Percentiles rank a stretch among this genome's conserved stretches.
Conservation (phyloP, 2,888 invertebrate species). For the Galerucella nymphaeae region DNA sequence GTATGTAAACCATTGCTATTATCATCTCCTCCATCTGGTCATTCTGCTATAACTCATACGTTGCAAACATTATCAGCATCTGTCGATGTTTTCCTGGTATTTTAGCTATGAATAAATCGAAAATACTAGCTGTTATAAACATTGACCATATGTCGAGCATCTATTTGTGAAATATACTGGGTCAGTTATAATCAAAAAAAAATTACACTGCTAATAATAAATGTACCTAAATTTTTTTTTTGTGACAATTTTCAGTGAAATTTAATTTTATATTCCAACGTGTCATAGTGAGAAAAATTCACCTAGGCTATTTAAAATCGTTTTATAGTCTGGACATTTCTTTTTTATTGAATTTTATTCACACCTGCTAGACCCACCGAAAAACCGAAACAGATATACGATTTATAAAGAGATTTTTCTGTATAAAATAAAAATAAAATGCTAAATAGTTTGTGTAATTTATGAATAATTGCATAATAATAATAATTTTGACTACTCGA, state of each 20-base stretch:
- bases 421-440: too few relatives aligned
- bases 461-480: too few relatives aligned
- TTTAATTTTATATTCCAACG: too few relatives aligned
- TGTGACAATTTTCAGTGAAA: background rate
- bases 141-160: slow-evolving; percentile 41
- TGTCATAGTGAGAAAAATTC: too few relatives aligned
- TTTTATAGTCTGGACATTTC: too few relatives aligned
- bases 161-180: slow-evolving; percentile 14
- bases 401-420: too few relatives aligned
- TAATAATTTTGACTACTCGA: background rate
- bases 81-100: slow-evolving; percentile 37
- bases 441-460: too few relatives aligned
- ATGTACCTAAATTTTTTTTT: background rate
- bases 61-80: slow-evolving; percentile 37
- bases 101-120: slow-evolving; percentile 41
- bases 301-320: too few relatives aligned
- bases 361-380: too few relatives aligned
- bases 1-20: slow-evolving; percentile 3
- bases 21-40: slow-evolving; percentile 38
- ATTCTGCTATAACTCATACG: slow-evolving; percentile 32
- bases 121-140: slow-evolving; percentile 42
- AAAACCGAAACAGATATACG: too few relatives aligned
- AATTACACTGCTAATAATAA: background rate
- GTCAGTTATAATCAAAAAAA: slow-evolving; percentile 7
- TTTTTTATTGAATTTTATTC: too few relatives aligned